Evolutionary conservation across 2,888 invertebrate species (phyloP).

Genomic region (Cecidostiba fungosa): DNA sequence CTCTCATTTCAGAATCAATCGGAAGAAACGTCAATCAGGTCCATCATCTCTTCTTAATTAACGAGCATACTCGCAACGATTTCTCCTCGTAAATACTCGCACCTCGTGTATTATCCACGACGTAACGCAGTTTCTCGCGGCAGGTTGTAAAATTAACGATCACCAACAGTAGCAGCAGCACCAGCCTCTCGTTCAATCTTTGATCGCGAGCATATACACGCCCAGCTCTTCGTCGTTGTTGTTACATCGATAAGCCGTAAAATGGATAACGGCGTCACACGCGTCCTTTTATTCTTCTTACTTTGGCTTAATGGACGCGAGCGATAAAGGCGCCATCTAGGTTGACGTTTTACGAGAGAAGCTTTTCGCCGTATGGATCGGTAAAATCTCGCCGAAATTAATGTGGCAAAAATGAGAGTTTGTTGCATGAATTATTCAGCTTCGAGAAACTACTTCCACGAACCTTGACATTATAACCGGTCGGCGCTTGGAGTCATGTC

Average conservation of each 20-base stretch:
- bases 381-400: slow-evolving; percentile 2
- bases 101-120: not conserved
- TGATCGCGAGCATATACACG: not conserved
- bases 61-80: not conserved
- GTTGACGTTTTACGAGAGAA: not conserved
- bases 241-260: slow-evolving; percentile 4
- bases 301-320: not conserved
- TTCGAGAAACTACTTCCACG: not conserved
- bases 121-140: not conserved
- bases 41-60: not conserved
- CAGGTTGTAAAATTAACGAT: not conserved
- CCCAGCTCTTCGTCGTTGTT: not conserved
- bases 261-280: not conserved
- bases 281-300: not conserved
- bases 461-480: slow-evolving; percentile 6
- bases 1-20: not conserved
- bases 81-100: not conserved
- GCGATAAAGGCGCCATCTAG: not conserved
- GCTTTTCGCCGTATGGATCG: not conserved
- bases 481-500: not conserved
- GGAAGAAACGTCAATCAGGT: not conserved
- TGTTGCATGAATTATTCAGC: slow-evolving; percentile 15
- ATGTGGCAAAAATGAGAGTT: not conserved
- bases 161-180: not conserved
- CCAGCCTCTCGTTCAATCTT: not conserved